Evolutionary conservation across 2,888 invertebrate species (phyloP), one percentile per base, ranked within the genome.

Genomic region (Aporophyla lueneburgensis): DNA sequence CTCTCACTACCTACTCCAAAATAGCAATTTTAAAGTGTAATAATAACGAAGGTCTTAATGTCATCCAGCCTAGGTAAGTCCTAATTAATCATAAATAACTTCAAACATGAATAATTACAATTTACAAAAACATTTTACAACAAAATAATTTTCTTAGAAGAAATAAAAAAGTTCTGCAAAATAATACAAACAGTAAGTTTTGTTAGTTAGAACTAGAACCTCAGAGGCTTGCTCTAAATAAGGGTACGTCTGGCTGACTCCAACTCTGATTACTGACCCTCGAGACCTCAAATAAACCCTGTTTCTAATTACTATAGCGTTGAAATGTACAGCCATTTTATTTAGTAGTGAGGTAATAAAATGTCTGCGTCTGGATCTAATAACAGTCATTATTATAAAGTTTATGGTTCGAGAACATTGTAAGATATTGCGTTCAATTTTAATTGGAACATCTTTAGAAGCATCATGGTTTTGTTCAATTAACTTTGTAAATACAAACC

Each of bases 271-370:
- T 83, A 78, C 58, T 71, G 74, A 67, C 83, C 79, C 76, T 62
- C 3, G 81, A 73, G 87, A 76, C 74, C 75, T 81, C 79, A 73
- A 77, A 77, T 86, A 83, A 80, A 81, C 79, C 73, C 70, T 65
- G 65, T 65, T 78, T 85, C 78, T 88, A 87, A 88, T 87, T 88
- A 77, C 74, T 63, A 74, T 71, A 71, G 59, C 77, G 74, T 74
- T 70, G 67, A 74, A 84, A 87, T 76, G 73, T 81, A 67, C 65
- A 49, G 70, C 62, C 68, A 80, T 87, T 85, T 83, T 85, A 68
- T 79, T 83, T 66, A 63, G 75, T 63, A 66, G 65, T 49, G 54
- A 68, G 65, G 61, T 66, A 66, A 80, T 69, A 76, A 84, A 84
- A 80, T 61, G 84, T 80, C 81, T 84, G 74, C 62, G 61, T 54